Evolutionary conservation across 2,113 vertebrate genomes (phyloP), one percentile per base, ranked within the genome.

Genomic region (Leptocoma aspasia): DNA sequence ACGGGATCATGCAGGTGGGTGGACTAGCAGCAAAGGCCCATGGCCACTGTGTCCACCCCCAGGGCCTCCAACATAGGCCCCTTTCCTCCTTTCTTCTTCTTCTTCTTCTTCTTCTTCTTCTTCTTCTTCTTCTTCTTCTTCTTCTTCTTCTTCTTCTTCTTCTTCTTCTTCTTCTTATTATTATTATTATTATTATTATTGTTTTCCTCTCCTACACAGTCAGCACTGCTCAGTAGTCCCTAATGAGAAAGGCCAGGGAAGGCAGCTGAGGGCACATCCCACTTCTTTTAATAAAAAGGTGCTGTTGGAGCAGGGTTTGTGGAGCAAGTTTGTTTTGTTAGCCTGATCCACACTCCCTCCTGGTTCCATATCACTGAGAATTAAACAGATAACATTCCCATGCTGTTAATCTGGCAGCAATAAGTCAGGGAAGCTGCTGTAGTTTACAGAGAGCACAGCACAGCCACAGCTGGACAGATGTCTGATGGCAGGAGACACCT

Each of bases 391-490:
- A 84, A 81, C 69, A 27, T 94, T 81, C 86, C 78, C 66, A 33
- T 70, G 81, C 86, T 91, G 81, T 52, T 73, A 49, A 57, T 76
- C 81, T 93, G 92, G 68, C 81, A 69, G 44, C 54, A 80, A 2
- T 42, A 77, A 86, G 7, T 20, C 5, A 6, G 59, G 49, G 82
- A 81, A 86, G 83, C 72, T 71, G 60, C 76, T 78, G 68, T 11
- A 54, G 54, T 39, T 72, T 68, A 18, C n/a, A 61, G 79, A 57
- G 17, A 68, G 49, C 69, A 26, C 10, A 31, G 73, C 64, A 12
- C 15, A 31, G 70, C 68, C 71, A 69, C 76, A 85, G 93, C 89
- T 85, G 93, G 96, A 14, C 83, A 94, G 83, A 91, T 56, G 86
- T 90, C 65, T 78, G 90, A 23, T 70, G 60, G 90, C 63, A 90